Conservation (phyloP, 2,888 invertebrate genomes). For the Tuberolachnus salignus region DNA sequence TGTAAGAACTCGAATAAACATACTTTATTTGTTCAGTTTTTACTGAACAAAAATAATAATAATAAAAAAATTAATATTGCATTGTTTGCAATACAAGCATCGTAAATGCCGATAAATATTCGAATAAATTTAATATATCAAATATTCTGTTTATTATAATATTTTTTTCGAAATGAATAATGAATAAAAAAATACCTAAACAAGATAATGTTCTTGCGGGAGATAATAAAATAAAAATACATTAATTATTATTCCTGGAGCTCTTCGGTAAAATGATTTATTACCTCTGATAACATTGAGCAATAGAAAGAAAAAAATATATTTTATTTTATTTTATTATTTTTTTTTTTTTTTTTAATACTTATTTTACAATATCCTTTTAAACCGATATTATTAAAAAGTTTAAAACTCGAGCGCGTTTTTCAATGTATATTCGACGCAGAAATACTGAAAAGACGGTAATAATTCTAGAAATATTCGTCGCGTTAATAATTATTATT, state of each 20-base stretch:
- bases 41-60: too few relatives aligned
- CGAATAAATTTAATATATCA: background rate
- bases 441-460: too few relatives aligned
- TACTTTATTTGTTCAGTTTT: too few relatives aligned
- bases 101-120: too few relatives aligned
- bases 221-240: slow-evolving; percentile 3
- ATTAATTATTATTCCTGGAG: background rate
- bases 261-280: slow-evolving; percentile 15
- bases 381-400: background rate
- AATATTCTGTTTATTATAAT: background rate
- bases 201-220: background rate
- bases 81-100: too few relatives aligned
- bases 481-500: too few relatives aligned
- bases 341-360: too few relatives aligned
- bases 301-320: background rate
- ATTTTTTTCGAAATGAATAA: background rate
- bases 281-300: background rate
- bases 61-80: too few relatives aligned
- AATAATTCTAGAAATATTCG: too few relatives aligned
- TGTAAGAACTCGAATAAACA: too few relatives aligned
- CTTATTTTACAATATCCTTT: background rate
- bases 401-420: background rate
- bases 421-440: background rate
- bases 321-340: too few relatives aligned
- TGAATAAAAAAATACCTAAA: background rate